Conservation (phyloP, 2,113 vertebrate genomes). For the Laterallus jamaicensis region DNA sequence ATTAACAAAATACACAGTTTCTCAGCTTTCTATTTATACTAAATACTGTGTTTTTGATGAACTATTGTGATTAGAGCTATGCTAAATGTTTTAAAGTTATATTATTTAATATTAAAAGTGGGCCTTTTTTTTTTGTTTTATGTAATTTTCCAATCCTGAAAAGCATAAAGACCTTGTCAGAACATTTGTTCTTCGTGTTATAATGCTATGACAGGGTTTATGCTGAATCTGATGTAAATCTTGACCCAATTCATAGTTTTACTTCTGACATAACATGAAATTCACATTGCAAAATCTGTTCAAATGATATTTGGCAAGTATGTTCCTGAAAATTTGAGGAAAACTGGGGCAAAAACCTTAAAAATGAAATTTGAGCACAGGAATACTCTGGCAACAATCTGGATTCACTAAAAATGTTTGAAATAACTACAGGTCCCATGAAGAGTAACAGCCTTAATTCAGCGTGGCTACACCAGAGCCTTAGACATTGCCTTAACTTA, state of each 20-base stretch:
- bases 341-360: neutral
- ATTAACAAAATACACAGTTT: neutral
- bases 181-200: neutral
- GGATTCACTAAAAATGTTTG: neutral
- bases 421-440: neutral
- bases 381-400: neutral
- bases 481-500: neutral
- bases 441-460: neutral
- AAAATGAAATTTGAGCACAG: neutral
- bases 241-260: constrained; percentile 24
- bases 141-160: neutral
- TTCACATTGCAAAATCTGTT: constrained; percentile 27
- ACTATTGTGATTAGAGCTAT: neutral
- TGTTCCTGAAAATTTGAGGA: neutral
- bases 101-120: neutral
- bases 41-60: neutral
- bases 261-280: neutral
- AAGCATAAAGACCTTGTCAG: neutral
- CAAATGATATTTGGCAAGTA: constrained; percentile 16
- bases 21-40: neutral
- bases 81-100: neutral
- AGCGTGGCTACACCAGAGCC: too few relatives aligned
- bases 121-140: neutral
- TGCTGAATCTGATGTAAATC: constrained; percentile 29
- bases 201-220: neutral